phyloP scores from a whole-genome alignment of 2,113 vertebrate species.

The Lota lota region DNA sequence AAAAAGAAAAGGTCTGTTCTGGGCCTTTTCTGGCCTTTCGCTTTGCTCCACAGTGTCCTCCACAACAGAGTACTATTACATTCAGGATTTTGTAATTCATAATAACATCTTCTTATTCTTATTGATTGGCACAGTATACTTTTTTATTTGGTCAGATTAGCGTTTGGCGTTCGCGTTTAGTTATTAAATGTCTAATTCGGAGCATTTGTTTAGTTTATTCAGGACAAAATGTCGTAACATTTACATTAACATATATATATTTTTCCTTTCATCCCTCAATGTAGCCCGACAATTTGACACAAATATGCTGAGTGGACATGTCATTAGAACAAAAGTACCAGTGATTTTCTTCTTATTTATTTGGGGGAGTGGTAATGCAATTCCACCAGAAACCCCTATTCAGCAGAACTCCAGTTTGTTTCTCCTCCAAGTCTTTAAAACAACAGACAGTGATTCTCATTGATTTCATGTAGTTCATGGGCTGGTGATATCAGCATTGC shows the following conservation, averaged over 20 bases:
- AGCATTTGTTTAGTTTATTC: slow-evolving; percentile 32
- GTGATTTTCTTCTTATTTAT: slow-evolving; percentile 28
- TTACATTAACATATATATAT: slow-evolving; percentile 17
- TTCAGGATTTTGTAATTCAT: background rate
- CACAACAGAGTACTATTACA: too few relatives aligned
- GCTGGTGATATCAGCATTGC: slow-evolving; percentile 64
- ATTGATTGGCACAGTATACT: slow-evolving; percentile 51
- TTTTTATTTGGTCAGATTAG: slow-evolving; percentile 55
- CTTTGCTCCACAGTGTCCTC: too few relatives aligned
- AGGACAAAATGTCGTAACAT: slow-evolving; percentile 43
- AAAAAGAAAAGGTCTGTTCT: too few relatives aligned
- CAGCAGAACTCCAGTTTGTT: slow-evolving; percentile 1
- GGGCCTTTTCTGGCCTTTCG: too few relatives aligned
- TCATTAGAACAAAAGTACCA: slow-evolving; percentile 47
- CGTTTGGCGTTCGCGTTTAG: slow-evolving; percentile 49
- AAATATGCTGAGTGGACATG: slow-evolving; percentile 41
- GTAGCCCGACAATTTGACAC: slow-evolving; percentile 41
- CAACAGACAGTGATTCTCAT: slow-evolving; percentile 39
- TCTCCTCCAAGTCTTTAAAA: slow-evolving; percentile 45
- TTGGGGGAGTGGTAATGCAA: background rate
- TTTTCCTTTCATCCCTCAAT: slow-evolving; percentile 21
- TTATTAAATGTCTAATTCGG: slow-evolving; percentile 43
- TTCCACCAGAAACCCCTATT: slow-evolving; percentile 6
- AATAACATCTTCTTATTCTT: background rate
- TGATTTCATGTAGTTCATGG: slow-evolving; percentile 45